phyloP scores from a whole-genome alignment of 2,113 vertebrate genomes.

The Pseudois nayaur region DNA sequence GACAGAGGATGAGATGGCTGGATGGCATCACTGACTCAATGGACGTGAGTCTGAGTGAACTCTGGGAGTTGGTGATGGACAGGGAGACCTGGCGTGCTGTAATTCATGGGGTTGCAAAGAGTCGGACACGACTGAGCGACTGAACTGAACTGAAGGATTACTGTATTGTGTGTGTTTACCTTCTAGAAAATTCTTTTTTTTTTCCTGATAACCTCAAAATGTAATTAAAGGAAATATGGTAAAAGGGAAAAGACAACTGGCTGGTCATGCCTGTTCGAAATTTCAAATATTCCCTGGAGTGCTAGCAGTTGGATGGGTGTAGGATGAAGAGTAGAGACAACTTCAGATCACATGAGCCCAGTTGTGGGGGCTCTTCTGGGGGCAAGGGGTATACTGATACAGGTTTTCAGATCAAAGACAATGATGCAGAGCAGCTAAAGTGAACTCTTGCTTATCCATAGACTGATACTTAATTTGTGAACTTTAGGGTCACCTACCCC shows the following conservation, averaged over 20 bases:
- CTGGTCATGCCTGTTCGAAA: background rate
- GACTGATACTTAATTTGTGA: background rate
- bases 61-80: too few species aligned
- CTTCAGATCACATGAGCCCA: too few species aligned
- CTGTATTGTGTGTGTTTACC: background rate
- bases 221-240: background rate
- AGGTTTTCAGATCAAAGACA: background rate
- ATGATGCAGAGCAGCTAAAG: background rate
- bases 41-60: too few species aligned
- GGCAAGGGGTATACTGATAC: background rate
- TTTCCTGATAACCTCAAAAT: background rate
- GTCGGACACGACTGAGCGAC: rapidly evolving
- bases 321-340: background rate
- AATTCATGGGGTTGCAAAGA: too few species aligned
- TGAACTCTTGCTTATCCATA: background rate
- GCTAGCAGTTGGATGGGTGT: background rate
- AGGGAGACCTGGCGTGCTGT: too few species aligned
- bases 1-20: too few species aligned
- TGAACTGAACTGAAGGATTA: background rate
- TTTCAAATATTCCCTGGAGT: background rate
- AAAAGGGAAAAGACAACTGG: background rate
- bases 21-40: too few species aligned
- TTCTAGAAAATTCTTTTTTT: background rate
- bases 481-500: background rate
- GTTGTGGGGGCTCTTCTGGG: background rate